These are phyloP conservation scores for Irena cyanogastra DNA, from an alignment of 2,113 vertebrate genomes.

Conservation along the genomic window DNA sequence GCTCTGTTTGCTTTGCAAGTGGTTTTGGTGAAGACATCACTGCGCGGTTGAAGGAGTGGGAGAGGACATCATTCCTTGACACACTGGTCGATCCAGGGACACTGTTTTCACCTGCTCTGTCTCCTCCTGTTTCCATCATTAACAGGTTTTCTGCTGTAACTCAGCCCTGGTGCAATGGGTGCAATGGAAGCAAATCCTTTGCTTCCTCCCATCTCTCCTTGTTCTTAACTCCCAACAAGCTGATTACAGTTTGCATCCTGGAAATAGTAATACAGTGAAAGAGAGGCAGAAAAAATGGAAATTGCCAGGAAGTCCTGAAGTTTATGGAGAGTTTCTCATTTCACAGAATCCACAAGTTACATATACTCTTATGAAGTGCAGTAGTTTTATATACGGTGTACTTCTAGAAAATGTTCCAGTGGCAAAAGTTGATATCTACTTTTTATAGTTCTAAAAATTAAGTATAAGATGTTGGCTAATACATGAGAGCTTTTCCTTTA, in stretches of 20 bases:
- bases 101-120: neutral
- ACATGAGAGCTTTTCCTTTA: neutral
- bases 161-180: neutral
- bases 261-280: neutral
- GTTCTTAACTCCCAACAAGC: neutral
- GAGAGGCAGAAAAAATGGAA: neutral
- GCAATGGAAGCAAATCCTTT: neutral
- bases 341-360: neutral
- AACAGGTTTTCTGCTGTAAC: neutral
- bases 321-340: neutral
- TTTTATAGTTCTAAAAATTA: neutral
- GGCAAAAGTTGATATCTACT: neutral
- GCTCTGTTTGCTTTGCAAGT: neutral
- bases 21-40: neutral
- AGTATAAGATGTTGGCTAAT: neutral
- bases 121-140: neutral
- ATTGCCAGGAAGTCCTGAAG: neutral
- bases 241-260: neutral
- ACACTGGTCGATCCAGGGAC: neutral
- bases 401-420: neutral
- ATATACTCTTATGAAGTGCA: rapidly evolving
- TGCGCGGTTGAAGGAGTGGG: rapidly evolving
- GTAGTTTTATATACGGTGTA: neutral
- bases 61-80: neutral
- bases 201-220: neutral